Evolutionary conservation across 2,797 vertebrate species (phyloP), one percentile per base, ranked within the genome.

Genomic region (Jordanella pulchra): DNA sequence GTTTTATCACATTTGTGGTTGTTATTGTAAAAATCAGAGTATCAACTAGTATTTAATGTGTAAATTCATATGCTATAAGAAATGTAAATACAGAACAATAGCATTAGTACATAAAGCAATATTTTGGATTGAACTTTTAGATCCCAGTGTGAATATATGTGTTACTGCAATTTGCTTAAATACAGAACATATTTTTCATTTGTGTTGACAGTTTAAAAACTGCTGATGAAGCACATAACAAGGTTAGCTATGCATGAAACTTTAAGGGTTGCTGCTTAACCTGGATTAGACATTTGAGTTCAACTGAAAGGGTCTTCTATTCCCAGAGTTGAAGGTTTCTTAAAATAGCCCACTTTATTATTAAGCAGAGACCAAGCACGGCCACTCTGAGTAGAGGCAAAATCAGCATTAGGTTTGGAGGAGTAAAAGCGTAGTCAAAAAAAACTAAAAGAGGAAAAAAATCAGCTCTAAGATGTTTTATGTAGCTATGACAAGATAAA

Each of bases 331-430:
- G 18, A 35, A 66, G 17, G 27, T 66, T 66, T 23, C 65, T 66
- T 27, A 30, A 48, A 67, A 50, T 32, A 51, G 47, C 18, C 47
- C 23, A 2, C 50, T 71, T 75, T 74, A 66, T 76, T 64, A 44
- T 32, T 69, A 69, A 65, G 9, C 67, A 67, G 1, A 75, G 32
- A 80, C 47, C 47, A 75, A 72, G 65, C 71, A 23, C 69, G 63
- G 30, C 32, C 28, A 65, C 21, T 67, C n/a, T 39, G 30, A 56
- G 6, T 25, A 4, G 21, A 61, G 21, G 11, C 18, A 39, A 25
- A 23, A 60, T 30, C 7, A 3, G 0, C 30, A 32, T 39, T 23
- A 12, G 23, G 9, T 54, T 5, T 5, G 35, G 35, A 39, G 17
- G n/a, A n/a, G 13, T n/a, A 42, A 63, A 63, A 23, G 0, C 12